phyloP scores from a whole-genome alignment of 2,113 vertebrate genomes.

The Sialia sialis region DNA sequence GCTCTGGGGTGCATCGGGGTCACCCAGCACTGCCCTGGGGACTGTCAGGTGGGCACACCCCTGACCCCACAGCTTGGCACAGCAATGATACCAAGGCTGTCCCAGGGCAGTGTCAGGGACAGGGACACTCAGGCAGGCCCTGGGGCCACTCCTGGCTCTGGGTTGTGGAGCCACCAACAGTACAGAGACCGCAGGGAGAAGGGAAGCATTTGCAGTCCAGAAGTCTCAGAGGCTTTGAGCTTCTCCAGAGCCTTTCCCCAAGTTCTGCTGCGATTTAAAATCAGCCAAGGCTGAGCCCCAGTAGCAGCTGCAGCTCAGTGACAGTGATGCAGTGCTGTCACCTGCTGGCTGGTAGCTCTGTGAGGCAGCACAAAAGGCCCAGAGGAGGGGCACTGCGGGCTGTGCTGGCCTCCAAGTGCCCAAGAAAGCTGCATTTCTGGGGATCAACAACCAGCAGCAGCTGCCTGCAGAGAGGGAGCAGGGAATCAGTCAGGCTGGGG shows the following conservation, averaged over 20 bases:
- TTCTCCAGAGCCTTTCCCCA: background rate
- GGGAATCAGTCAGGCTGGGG: background rate
- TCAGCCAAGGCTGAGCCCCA: background rate
- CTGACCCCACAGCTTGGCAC: background rate
- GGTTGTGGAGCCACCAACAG: background rate
- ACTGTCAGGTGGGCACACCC: background rate
- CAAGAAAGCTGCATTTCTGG: background rate
- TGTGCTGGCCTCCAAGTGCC: background rate
- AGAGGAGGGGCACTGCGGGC: background rate
- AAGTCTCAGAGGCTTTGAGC: background rate
- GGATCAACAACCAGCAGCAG: background rate
- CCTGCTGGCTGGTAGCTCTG: slow-evolving; percentile 53
- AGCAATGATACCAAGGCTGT: accelerated
- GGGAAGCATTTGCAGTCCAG: background rate
- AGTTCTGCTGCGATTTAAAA: background rate
- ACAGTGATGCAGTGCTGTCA: slow-evolving; percentile 46
- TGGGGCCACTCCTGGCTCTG: background rate
- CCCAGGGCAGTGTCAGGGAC: accelerated
- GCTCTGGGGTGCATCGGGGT: background rate
- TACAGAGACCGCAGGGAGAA: background rate
- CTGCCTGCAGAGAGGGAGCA: background rate
- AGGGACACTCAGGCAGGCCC: accelerated
- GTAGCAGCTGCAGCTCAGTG: background rate
- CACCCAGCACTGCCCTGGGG: accelerated
- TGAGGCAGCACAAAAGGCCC: background rate